Base-by-base conservation (phyloP, 2,797 vertebrate genomes). In the Oophaga sylvatica region DNA sequence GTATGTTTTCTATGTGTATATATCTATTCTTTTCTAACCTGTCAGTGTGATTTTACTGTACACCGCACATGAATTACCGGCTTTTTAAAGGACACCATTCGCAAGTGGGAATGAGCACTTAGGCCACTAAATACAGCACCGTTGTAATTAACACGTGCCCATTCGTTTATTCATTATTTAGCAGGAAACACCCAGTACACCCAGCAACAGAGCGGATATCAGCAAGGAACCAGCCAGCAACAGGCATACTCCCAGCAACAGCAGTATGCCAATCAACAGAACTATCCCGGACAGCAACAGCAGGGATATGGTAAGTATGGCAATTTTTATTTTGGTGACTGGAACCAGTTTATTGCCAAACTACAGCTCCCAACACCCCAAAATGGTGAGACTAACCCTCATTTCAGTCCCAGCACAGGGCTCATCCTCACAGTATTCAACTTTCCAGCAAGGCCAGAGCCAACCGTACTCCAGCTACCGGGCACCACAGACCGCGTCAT, bases 381-480 rank as follows among this genome's bases (percentile, higher is more conserved):
- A 76, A 10, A 75, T 22, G 31, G 6, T 71, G 17, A 71, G 2
- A 60, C 4, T 35, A 17, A 1, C 4, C 31, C 57, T 75, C 19
- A 89, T 31, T 85, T 10, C 81, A 95, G 95, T 94, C 87, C 95
- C 95, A 53, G 95, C 96, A 86, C 98, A 98, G 91, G 96, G 96
- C 87, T 95, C 95, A 35, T 95, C 97, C 0, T 95, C 97, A 1
- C 98, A 99, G 93, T 99, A 98, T 93, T 93, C 97, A 84, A 95
- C 97, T 94, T 99, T 98, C 94, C 98, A 97, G 89, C 97, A 97
- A 91, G 96, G 96, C 75, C 97, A 98, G 91, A 95, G 95, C 88
- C 97, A 99, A 92, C 97, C 97, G 91, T 99, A 97, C 2, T 94
- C 96, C 17, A 96, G 96, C 87, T 99, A 98, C 93, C 95, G 97